Percentiles rank a stretch among this genome's conserved stretches.
Evolutionary conservation across 2,888 invertebrate species (phyloP).

Genomic region (Phyto melanocephala): DNA sequence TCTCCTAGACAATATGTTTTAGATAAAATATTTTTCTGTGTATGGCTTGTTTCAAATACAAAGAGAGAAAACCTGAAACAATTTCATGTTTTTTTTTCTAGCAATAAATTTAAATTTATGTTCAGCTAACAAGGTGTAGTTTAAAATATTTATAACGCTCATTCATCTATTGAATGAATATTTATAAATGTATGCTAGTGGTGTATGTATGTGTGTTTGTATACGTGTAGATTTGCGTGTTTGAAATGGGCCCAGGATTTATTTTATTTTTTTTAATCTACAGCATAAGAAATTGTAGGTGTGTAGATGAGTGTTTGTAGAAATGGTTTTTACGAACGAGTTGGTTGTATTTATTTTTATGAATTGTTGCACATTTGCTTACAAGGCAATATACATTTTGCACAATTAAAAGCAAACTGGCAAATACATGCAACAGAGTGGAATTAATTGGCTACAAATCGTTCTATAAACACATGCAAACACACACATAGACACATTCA

Average conservation of each 20-base stretch:
- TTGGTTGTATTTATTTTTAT: conserved; percentile 50
- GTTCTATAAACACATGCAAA: conserved; percentile 29
- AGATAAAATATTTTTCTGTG: no score
- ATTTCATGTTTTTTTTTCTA: background rate
- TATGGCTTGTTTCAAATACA: no score
- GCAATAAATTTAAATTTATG: conserved; percentile 60
- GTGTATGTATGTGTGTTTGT: background rate
- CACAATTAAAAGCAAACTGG: conserved; percentile 59
- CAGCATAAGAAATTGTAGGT: background rate
- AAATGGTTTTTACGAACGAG: conserved; percentile 49
- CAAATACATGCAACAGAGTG: conserved; percentile 62
- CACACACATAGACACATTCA: background rate
- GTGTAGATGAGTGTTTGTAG: background rate
- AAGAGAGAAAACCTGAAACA: no score
- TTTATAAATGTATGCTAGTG: background rate
- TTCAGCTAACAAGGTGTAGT: conserved; percentile 56
- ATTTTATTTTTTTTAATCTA: background rate
- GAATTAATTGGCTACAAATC: conserved; percentile 61
- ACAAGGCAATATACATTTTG: conserved; percentile 60
- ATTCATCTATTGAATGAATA: conserved; percentile 47
- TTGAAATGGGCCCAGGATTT: background rate
- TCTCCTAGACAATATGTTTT: no score
- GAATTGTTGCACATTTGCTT: conserved; percentile 63
- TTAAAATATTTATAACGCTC: conserved; percentile 46
- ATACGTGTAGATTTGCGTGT: background rate